phyloP scores from a whole-genome alignment of 1,140 invertebrate species.

The Cyphomyrmex costatus region DNA sequence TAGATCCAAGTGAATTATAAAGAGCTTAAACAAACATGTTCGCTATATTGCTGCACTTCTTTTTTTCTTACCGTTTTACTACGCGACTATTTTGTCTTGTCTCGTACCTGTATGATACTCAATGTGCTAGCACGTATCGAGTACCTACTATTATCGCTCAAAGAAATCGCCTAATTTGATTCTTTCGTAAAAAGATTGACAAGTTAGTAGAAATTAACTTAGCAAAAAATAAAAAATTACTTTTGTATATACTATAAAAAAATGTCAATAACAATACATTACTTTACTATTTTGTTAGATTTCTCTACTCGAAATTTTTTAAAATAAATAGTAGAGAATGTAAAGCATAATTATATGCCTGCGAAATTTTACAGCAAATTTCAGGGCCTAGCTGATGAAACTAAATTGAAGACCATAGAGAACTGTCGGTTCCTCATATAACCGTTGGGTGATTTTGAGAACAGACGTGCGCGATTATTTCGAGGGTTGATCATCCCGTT shows the following conservation, averaged over 20 bases:
- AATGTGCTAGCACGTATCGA: neutral
- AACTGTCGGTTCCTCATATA: conserved; percentile 60
- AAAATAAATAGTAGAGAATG: neutral
- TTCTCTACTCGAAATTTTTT: neutral
- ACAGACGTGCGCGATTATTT: conserved; percentile 73
- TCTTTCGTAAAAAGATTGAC: neutral
- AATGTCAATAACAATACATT: neutral
- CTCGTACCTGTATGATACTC: neutral
- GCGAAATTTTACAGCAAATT: neutral
- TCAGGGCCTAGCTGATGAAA: neutral
- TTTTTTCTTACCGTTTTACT: conserved; percentile 72
- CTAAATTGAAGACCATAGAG: conserved; percentile 53
- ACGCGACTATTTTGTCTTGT: conserved; percentile 60
- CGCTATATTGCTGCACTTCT: conserved; percentile 85
- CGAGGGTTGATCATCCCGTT: conserved; percentile 82
- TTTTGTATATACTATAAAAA: neutral
- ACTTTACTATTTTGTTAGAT: too few relatives aligned
- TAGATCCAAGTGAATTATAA: conserved; percentile 79
- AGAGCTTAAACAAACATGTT: conserved; percentile 86
- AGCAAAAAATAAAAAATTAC: neutral
- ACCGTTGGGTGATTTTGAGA: conserved; percentile 72
- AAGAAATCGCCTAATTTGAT: neutral
- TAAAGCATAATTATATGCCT: neutral
- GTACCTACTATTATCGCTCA: neutral
- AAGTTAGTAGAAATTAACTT: neutral